Base-by-base conservation (phyloP, 2,888 invertebrate species). In the Apoderus coryli region DNA sequence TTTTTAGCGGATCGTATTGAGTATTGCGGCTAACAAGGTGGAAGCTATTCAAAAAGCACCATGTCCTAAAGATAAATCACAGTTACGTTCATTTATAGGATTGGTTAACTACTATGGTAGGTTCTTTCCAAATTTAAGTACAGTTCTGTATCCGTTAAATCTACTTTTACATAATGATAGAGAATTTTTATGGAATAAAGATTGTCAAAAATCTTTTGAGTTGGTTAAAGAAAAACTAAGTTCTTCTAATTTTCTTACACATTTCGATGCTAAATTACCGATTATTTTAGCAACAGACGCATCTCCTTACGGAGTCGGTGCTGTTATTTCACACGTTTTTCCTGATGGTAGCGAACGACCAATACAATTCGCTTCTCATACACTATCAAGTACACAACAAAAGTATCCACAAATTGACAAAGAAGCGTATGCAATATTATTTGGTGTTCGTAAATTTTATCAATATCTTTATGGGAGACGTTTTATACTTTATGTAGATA, bases 51-150 rank as follows among this genome's bases (percentile, higher is more conserved):
- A 10, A 6, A 31, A 42, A 14, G 29, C 19, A 11, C 32, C 35
- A 9, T 7, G 23, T 13, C 39, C 40, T 13, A 15, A 11, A 14
- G 40, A 37, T 35, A 9, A 32, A 13, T 29, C 31, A 15, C 30
- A 43, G 33, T 16, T 43, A 28, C 27, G 29, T 4, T 19, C 29
- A 2, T 33, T 33, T 22, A 7, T 33, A 16, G 33, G 33, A 3
- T 14, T 29, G 3, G 29, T 41, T 5, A 41, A 41, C 29, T 44
- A 39, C 31, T 43, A 42, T 22, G 26, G 29, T 3, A 36, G 34
- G 19, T 43, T 40, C 24, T 29, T 43, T 12, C 14, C 16, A 25
- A 38, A 40, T 29, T 24, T 34, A 14, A 29, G 33, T 7, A 29
- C 27, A 13, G 22, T 19, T 26, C 6, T 27, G 9, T 16, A 14